Percentiles rank a stretch among this genome's conserved stretches.
Conservation (phyloP, 1,140 invertebrate genomes). For the Fopius arisanus region DNA sequence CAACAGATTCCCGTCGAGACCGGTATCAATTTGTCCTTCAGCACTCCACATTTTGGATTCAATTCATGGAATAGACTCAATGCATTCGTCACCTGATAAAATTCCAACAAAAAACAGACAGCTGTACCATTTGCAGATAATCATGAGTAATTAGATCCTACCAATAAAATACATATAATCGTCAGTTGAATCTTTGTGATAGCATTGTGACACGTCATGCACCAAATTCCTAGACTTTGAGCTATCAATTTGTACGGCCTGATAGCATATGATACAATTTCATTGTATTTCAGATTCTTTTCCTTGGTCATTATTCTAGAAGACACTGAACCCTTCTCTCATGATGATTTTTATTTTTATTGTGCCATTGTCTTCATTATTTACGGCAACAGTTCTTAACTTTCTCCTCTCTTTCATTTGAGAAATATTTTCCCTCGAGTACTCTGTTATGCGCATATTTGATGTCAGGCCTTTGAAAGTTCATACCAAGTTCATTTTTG, state of each 20-base stretch:
- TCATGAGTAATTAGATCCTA: background rate
- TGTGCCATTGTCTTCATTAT: background rate
- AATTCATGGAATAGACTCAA: background rate
- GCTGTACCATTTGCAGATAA: background rate
- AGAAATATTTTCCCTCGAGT: background rate
- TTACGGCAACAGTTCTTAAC: background rate
- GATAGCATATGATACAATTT: background rate
- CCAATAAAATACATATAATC: background rate
- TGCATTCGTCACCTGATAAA: background rate
- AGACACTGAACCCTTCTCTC: background rate
- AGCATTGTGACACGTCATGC: background rate
- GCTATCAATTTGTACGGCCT: background rate
- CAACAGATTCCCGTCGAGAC: background rate
- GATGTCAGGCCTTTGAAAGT: background rate
- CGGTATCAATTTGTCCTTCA: background rate
- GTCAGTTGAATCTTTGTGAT: background rate
- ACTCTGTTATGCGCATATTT: background rate
- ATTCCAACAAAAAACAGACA: too few species aligned
- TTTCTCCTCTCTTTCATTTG: background rate
- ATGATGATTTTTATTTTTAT: background rate
- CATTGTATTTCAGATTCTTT: background rate
- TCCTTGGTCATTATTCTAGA: background rate
- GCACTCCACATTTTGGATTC: background rate
- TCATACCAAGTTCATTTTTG: background rate
- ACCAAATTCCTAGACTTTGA: background rate